Percentiles rank a stretch among this genome's conserved stretches.
Evolutionary conservation across 2,113 vertebrate species (phyloP).

Genomic region (Phycodurus eques): DNA sequence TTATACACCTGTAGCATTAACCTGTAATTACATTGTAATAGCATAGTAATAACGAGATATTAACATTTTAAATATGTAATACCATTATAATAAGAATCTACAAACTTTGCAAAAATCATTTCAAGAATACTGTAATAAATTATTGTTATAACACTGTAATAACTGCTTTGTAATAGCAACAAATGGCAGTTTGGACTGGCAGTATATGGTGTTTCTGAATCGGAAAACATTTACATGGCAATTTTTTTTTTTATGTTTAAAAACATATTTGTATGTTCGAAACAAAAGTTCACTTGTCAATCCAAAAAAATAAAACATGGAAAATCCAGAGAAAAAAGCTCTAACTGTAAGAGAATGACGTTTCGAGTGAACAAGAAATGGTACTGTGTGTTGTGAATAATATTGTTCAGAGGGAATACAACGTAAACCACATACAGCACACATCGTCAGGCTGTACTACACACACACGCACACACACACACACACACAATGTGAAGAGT

Average conservation of each 20-base stretch:
- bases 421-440: background rate
- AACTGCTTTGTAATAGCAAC: background rate
- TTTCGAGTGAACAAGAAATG: background rate
- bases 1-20: background rate
- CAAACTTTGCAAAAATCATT: background rate
- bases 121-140: background rate
- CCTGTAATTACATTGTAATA: background rate
- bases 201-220: background rate
- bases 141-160: background rate
- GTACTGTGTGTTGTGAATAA: background rate
- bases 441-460: background rate
- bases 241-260: background rate
- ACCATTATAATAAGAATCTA: background rate
- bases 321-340: background rate
- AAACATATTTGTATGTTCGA: too few relatives aligned
- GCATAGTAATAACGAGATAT: background rate
- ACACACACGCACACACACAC: too few relatives aligned
- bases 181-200: too few relatives aligned
- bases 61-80: background rate
- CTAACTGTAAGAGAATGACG: background rate
- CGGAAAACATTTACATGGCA: background rate
- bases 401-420: background rate
- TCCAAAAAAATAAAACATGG: too few relatives aligned
- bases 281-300: too few relatives aligned
- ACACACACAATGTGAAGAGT: background rate